Base-by-base conservation (phyloP, 2,113 vertebrate genomes). In the Callochromis pleurospilus region DNA sequence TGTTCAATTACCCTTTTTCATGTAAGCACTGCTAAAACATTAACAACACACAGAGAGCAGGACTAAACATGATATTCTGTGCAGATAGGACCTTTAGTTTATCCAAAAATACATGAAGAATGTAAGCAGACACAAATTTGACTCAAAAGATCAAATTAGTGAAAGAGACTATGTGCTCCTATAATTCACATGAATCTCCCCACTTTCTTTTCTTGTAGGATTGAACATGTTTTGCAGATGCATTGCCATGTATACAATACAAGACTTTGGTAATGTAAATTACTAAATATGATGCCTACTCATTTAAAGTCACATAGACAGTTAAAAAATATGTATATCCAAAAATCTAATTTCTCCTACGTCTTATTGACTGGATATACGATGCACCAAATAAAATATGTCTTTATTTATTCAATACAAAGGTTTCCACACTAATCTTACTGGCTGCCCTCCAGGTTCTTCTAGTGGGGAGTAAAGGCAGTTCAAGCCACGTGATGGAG, bases 361-460 rank as follows among this genome's bases (percentile, higher is more conserved):
- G 7, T 31, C 10, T 49, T 77, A 19, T 47, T 11, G 24, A 26
- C 1, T 45, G 65, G 21, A 73, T 15, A 45, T 26, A 26, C 0
- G 21, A 47, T 0, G 0, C 42, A 75, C 42, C 14, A 29, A 75
- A 75, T 47, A 1, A 19, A 77, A 77, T n/a, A 49, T 77, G 26
- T 49, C 10, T 77, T 77, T 31, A 77, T 31, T 49, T 77, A 31
- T 31, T 5, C 38, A 73, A 42, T 45, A 73, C 21, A 73, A 73
- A 26, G 13, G 21, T 9, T 73, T 19, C 45, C 26, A 31, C 26
- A 51, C 15, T 51, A 77, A 49, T 29, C 15, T 77, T 51, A 31
- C 4, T 13, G 10, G 10, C 26, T 77, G 26, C 6, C 1, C 6
- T 33, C 26, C 0, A 0, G 45, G 29, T 75, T 29, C 42, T 47